A percentile compares a stretch with the other conserved stretches of the same genome.
Evolutionary conservation across 2,797 vertebrate species (phyloP).

Genomic region (Propithecus deckenii): DNA sequence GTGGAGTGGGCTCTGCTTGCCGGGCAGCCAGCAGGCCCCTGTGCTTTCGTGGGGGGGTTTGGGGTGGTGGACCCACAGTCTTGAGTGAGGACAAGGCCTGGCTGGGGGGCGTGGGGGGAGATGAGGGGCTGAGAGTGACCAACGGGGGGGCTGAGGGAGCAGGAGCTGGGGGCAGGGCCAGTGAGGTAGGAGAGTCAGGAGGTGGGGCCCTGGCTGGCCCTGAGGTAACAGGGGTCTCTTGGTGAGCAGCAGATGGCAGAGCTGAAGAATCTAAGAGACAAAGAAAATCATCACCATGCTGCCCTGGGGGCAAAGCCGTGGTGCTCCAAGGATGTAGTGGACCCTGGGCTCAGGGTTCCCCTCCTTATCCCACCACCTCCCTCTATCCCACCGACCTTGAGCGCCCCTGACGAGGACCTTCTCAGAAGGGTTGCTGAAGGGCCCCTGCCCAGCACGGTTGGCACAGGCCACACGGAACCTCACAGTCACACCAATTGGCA

Average conservation of each 20-base stretch:
- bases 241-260: conserved; percentile 52
- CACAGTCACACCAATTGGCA: conserved; percentile 87
- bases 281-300: not conserved
- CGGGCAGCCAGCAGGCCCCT: conserved; percentile 61
- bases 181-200: conserved; percentile 56
- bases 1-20: conserved; percentile 54
- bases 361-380: fast-evolving
- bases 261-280: conserved; percentile 65
- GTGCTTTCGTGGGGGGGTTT: conserved; percentile 84
- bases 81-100: conserved; percentile 77
- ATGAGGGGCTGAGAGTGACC: not conserved
- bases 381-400: conserved; percentile 83
- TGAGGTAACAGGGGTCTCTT: conserved; percentile 80
- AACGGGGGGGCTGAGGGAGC: not conserved
- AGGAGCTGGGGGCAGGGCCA: conserved; percentile 21
- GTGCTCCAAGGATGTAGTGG: not conserved
- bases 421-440: conserved; percentile 93
- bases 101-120: not conserved
- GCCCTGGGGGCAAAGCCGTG: not conserved
- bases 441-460: conserved; percentile 97
- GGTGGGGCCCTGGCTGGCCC: conserved; percentile 47
- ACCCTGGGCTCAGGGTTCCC: not conserved
- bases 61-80: conserved; percentile 77
- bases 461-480: conserved; percentile 97
- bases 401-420: conserved; percentile 86